Conservation (phyloP, 2,888 invertebrate species). For the Caradrina kadenii region DNA sequence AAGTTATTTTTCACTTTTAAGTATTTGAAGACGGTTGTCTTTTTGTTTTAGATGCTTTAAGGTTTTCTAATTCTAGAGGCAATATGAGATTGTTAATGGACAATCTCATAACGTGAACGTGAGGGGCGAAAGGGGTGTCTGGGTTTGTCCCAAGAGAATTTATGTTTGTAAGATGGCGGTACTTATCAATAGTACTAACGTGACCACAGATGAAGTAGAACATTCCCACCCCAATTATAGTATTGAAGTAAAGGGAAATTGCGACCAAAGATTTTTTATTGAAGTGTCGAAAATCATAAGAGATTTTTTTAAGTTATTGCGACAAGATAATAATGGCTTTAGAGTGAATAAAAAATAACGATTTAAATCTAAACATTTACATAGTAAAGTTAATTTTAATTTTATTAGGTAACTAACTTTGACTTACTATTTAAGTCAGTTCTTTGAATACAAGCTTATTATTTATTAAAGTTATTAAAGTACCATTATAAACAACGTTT, state of each 20-base stretch:
- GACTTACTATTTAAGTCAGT: no score
- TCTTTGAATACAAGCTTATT: no score
- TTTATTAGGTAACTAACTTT: no score
- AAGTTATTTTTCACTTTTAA: no score
- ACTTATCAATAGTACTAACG: conserved; percentile 55
- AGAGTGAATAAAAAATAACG: neutral
- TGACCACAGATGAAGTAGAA: conserved; percentile 58
- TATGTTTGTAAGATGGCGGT: conserved; percentile 66
- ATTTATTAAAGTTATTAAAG: no score
- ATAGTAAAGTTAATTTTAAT: no score
- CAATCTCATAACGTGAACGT: conserved; percentile 62
- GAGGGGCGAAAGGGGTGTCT: conserved; percentile 52
- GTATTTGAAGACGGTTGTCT: no score
- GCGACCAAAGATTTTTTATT: neutral
- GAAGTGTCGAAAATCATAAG: neutral
- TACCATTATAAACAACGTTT: neutral
- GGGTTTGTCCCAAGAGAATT: conserved; percentile 60
- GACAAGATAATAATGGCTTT: no score
- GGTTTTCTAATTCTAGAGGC: conserved; percentile 63
- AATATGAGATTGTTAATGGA: conserved; percentile 56
- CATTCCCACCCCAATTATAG: conserved; percentile 27
- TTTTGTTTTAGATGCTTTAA: conserved; percentile 59
- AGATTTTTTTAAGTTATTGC: no score
- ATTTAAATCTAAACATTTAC: neutral
- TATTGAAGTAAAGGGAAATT: neutral